Evolutionary conservation across 2,113 vertebrate genomes (phyloP).

Genomic region (Xiphophorus couchianus): DNA sequence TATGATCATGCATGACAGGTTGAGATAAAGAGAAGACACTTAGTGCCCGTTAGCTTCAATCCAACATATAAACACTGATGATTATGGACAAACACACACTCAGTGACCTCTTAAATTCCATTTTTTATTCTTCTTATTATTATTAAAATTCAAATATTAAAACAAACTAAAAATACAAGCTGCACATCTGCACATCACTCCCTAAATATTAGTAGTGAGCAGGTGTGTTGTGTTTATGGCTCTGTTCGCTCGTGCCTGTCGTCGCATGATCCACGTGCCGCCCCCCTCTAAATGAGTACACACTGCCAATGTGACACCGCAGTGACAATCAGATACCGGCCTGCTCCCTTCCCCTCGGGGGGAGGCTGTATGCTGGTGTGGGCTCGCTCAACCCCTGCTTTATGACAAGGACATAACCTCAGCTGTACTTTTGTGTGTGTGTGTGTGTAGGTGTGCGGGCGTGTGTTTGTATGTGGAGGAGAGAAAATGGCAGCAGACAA

Average conservation of each 20-base stretch:
- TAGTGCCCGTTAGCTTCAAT: constrained; percentile 13
- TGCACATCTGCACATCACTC: background rate
- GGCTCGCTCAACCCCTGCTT: constrained; percentile 32
- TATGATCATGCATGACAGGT: constrained; percentile 11
- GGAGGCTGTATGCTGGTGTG: constrained; percentile 33
- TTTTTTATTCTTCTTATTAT: background rate
- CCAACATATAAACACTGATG: constrained; percentile 12
- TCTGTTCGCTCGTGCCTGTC: constrained; percentile 40
- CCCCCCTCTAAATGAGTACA: constrained; percentile 44
- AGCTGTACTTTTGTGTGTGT: constrained; percentile 12
- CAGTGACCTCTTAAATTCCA: background rate
- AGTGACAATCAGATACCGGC: constrained; percentile 65
- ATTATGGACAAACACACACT: constrained; percentile 11
- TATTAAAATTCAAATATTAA: constrained; percentile 1
- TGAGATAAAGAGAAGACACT: constrained; percentile 11
- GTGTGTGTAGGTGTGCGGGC: constrained; percentile 6
- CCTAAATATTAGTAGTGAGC: constrained; percentile 25
- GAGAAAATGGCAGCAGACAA: constrained; percentile 20
- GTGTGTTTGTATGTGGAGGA: constrained; percentile 10
- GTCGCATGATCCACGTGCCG: constrained; percentile 41
- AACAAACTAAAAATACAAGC: background rate
- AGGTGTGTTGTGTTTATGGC: constrained; percentile 46
- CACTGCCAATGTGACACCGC: constrained; percentile 64
- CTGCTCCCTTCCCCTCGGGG: constrained; percentile 35
- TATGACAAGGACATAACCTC: constrained; percentile 63